Percentiles rank a stretch among this genome's conserved stretches.
These are phyloP conservation scores for Scortum barcoo DNA, from an alignment of 2,113 vertebrate genomes.

Conservation along the genomic window DNA sequence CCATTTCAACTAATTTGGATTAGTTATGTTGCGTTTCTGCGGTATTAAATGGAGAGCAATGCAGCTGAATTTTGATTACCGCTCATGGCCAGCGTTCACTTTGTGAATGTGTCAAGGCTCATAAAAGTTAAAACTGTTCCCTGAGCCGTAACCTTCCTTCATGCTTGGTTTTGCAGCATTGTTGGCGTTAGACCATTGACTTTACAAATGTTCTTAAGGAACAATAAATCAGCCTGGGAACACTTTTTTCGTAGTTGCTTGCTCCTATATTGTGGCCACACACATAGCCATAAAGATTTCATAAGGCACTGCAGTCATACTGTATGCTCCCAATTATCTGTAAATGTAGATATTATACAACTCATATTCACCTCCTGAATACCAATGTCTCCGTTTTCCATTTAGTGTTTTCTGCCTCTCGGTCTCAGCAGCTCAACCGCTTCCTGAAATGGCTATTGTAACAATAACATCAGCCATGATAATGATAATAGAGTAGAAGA, in stretches of 20 bases:
- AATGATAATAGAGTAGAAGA: slow-evolving; percentile 80
- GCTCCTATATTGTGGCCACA: slow-evolving; percentile 57
- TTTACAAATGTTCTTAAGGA: slow-evolving; percentile 67
- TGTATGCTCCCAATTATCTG: slow-evolving; percentile 74
- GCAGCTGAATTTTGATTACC: slow-evolving; percentile 58
- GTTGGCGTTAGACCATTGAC: slow-evolving; percentile 66
- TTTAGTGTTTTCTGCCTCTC: slow-evolving; percentile 65
- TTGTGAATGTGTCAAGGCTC: slow-evolving; percentile 68
- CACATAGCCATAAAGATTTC: slow-evolving; percentile 55
- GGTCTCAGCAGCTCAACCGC: slow-evolving; percentile 67
- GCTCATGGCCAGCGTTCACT: slow-evolving; percentile 45
- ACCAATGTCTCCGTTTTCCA: slow-evolving; percentile 72
- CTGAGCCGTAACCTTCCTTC: slow-evolving; percentile 66
- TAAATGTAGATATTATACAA: slow-evolving; percentile 81
- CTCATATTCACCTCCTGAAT: slow-evolving; percentile 69
- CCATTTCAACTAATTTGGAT: slow-evolving; percentile 55
- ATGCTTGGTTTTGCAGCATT: slow-evolving; percentile 65
- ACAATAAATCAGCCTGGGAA: slow-evolving; percentile 67
- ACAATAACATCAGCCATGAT: slow-evolving; percentile 77
- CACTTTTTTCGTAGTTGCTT: slow-evolving; percentile 46
- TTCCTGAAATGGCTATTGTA: slow-evolving; percentile 72
- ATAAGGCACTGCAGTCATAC: slow-evolving; percentile 65
- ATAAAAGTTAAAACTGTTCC: slow-evolving; percentile 71
- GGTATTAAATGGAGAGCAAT: slow-evolving; percentile 34
- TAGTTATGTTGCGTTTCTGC: slow-evolving; percentile 42